Evolutionary conservation across 64 coral and sea anemone genomes (phyloP), one percentile per base, ranked within the genome.

Genomic region (Pocillopora damicornis): DNA sequence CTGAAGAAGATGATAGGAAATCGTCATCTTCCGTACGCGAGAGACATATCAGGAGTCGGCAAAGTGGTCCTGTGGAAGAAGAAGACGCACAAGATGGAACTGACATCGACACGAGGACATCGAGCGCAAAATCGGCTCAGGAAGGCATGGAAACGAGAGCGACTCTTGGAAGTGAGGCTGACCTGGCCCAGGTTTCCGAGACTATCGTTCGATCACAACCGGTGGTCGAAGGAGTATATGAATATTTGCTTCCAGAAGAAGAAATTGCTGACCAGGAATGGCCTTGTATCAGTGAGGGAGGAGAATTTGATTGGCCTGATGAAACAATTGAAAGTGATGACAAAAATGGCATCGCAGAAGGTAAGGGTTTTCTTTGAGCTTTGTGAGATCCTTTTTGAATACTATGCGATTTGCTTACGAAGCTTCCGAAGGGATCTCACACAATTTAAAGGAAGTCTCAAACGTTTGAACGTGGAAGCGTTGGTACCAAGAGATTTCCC

Each of bases 121-220:
- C 81, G 9, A 85, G 81, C 17, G 65, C 64, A 71, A 85, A 85
- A n/a, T 15, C 38, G 18, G 42, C 36, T 14, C 45, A 45, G 36
- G 37, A 23, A 72, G 65, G 61, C 81, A 15, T 65, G 22, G 81
- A 45, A 58, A 72, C 64, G n/a, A 42, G 72, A 36, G 75, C 83
- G 20, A 91, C 90, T 76, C 75, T 79, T 45, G 90, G 65, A 5
- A 91, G 90, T 58, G 90, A 91, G 58, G 83, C 63, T 77, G 59
- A 79, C 37, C 71, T 91, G 37, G 45, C 38, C 59, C 74, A 91
- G 25, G 74, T 90, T 15, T 58, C 64, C 17, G 83, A 79, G 34
- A 15, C 57, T 3, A 15, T 42, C 5, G 38, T 45, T 91, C 62
- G 83, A 7, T 69, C 75, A 16, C 90, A 91, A 61, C 18, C 64